Conservation (phyloP, 2,797 vertebrate genomes). For the Anguilla pacifica region DNA sequence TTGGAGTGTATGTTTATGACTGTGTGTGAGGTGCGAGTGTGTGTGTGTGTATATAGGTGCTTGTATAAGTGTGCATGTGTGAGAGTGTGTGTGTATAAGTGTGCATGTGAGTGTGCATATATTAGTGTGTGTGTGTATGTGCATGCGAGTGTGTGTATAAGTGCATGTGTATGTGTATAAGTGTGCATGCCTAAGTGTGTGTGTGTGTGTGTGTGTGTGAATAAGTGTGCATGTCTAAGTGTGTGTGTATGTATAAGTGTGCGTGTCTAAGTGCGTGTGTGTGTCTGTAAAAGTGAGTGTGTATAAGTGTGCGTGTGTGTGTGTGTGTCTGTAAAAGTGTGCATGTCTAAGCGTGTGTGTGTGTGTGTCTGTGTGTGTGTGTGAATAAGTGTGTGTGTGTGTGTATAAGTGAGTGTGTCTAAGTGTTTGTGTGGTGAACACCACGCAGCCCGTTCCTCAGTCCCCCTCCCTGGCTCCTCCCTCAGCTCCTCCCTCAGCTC, state of each 20-base stretch:
- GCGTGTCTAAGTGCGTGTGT: too few species aligned
- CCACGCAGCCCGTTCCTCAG: constrained; percentile 49
- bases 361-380: neutral
- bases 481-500: neutral
- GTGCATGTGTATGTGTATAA: neutral
- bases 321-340: neutral
- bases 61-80: neutral
- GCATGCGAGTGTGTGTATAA: neutral
- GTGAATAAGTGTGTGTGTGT: constrained; percentile 17
- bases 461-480: constrained; percentile 18
- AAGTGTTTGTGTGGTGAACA: constrained; percentile 44
- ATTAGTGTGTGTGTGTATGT: neutral
- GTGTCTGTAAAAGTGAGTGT: neutral
- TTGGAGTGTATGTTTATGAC: constrained; percentile 12
- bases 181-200: neutral
- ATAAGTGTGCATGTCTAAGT: neutral
- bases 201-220: neutral
- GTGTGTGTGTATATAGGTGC: neutral
- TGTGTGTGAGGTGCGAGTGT: neutral
- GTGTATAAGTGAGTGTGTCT: neutral
- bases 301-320: too few species aligned
- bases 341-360: neutral
- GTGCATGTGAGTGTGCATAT: constrained; percentile 36
- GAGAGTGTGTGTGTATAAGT: constrained; percentile 1
- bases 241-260: neutral